Evolutionary conservation across 1,140 invertebrate genomes (phyloP).

Genomic region (Hycleus phaleratus): DNA sequence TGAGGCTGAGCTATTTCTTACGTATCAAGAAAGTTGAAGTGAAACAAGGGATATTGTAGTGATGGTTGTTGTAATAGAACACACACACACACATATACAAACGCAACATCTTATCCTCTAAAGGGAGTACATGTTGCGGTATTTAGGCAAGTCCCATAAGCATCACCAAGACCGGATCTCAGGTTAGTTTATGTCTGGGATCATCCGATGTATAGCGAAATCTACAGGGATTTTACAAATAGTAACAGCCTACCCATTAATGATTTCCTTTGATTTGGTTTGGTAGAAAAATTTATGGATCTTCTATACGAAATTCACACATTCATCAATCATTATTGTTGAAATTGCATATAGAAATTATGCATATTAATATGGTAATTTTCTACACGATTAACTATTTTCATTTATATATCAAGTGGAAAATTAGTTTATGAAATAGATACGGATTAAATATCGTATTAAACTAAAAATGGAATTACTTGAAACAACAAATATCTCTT

Average conservation of each 20-base stretch:
- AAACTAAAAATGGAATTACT: background rate
- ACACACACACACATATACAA: too few relatives aligned
- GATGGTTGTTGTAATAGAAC: too few relatives aligned
- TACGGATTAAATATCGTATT: constrained; percentile 2
- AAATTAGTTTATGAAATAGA: background rate
- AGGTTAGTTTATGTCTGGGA: constrained; percentile 13
- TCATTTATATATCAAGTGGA: constrained; percentile 6
- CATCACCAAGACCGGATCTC: constrained; percentile 18
- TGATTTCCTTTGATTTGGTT: constrained; percentile 9
- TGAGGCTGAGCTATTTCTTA: too few relatives aligned
- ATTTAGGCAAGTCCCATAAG: constrained; percentile 25
- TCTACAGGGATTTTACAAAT: constrained; percentile 3
- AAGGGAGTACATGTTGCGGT: constrained; percentile 24
- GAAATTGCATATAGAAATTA: constrained; percentile 4
- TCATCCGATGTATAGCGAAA: constrained; percentile 4
- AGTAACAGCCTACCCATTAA: constrained; percentile 17
- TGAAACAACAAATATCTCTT: background rate
- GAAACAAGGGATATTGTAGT: too few relatives aligned
- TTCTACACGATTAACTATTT: constrained; percentile 8
- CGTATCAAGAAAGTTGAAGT: too few relatives aligned
- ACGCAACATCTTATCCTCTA: constrained; percentile 5
- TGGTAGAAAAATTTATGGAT: too few relatives aligned
- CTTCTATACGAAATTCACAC: background rate
- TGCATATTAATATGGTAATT: constrained; percentile 5
- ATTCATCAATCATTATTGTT: background rate